phyloP scores from a whole-genome alignment of 2,797 vertebrate species.

The Valencia hispanica region DNA sequence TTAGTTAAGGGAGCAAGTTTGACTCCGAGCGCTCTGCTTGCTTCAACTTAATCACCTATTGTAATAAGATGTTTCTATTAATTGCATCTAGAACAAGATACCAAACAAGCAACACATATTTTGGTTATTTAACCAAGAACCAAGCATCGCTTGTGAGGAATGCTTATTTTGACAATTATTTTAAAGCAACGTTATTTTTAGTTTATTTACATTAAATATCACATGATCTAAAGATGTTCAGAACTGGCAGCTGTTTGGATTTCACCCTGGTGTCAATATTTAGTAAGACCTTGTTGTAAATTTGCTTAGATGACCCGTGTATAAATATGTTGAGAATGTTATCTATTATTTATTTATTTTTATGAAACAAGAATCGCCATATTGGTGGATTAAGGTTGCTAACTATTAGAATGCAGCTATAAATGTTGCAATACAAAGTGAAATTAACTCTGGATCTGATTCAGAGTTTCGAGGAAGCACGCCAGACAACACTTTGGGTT shows the following conservation, averaged over 20 bases:
- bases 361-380: too few relatives aligned
- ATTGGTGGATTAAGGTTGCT: not conserved
- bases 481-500: conserved; percentile 77
- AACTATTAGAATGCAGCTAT: not conserved
- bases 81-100: not conserved
- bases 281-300: not conserved
- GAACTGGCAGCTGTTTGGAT: too few relatives aligned
- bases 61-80: not conserved
- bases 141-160: too few relatives aligned
- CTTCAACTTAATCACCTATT: not conserved
- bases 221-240: too few relatives aligned
- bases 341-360: not conserved
- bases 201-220: too few relatives aligned
- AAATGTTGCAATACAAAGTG: not conserved
- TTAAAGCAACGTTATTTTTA: too few relatives aligned
- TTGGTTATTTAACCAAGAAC: too few relatives aligned
- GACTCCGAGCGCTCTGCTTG: not conserved
- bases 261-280: not conserved
- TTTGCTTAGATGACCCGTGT: not conserved
- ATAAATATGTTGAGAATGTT: not conserved
- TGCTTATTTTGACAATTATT: too few relatives aligned
- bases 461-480: conserved; percentile 74
- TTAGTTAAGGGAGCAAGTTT: not conserved
- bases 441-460: not conserved
- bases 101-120: too few relatives aligned